phyloP scores from a whole-genome alignment of 2,888 invertebrate genomes.

The Cinara cedri region DNA sequence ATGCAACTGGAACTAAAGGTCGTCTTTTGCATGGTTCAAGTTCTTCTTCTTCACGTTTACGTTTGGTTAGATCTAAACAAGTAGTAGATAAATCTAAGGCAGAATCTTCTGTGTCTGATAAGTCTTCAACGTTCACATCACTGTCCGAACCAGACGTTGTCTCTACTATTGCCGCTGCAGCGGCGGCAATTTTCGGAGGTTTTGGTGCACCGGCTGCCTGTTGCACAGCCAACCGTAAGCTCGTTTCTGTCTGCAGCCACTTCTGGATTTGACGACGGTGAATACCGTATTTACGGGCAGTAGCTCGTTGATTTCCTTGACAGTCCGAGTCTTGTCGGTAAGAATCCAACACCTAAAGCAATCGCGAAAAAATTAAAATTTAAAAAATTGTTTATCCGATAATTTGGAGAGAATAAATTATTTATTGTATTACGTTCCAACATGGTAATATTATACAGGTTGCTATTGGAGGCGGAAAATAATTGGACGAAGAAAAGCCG shows the following conservation, averaged over 20 bases:
- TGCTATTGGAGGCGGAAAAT: too few relatives aligned
- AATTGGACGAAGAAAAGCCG: too few relatives aligned
- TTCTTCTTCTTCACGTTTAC: constrained; percentile 37
- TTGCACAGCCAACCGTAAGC: constrained; percentile 75
- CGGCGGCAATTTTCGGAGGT: constrained; percentile 5
- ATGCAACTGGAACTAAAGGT: constrained; percentile 16
- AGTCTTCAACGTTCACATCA: constrained; percentile 65
- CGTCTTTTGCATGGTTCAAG: constrained; percentile 39
- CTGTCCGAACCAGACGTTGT: constrained; percentile 45
- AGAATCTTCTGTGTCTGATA: constrained; percentile 64
- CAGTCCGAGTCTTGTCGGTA: constrained; percentile 85
- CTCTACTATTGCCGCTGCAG: background rate
- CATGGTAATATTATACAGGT: too few relatives aligned
- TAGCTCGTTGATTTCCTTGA: constrained; percentile 87
- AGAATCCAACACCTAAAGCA: constrained; percentile 74
- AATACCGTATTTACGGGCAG: constrained; percentile 87
- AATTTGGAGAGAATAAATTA: too few relatives aligned
- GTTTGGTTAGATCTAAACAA: constrained; percentile 44
- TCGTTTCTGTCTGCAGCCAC: constrained; percentile 86
- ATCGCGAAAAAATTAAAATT: background rate
- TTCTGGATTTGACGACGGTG: constrained; percentile 89
- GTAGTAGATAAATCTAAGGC: constrained; percentile 44
- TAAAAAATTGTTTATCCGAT: background rate
- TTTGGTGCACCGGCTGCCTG: constrained; percentile 45
- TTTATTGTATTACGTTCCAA: too few relatives aligned